Percentiles rank a stretch among this genome's conserved stretches.
These are phyloP conservation scores for Mixornis gularis DNA, from an alignment of 2,113 vertebrate species.

Conservation along the genomic window DNA sequence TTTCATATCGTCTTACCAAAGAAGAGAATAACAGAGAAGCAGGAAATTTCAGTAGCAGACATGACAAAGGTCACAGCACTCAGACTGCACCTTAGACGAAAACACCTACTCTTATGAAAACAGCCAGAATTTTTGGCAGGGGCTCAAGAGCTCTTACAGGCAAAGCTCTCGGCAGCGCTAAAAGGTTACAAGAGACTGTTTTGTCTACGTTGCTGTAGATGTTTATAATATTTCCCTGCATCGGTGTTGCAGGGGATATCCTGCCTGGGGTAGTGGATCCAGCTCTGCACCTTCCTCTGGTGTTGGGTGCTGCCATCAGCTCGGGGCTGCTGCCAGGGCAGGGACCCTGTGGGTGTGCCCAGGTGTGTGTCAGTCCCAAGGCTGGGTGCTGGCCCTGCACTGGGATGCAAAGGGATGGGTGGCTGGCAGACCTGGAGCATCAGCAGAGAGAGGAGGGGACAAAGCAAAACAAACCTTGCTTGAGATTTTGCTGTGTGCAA, in stretches of 20 bases:
- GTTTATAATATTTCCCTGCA: slow-evolving; percentile 57
- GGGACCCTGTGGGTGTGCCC: neutral
- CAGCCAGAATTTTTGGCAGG: slow-evolving; percentile 62
- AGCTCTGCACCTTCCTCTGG: neutral
- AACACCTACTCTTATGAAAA: slow-evolving; percentile 67
- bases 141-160: slow-evolving; percentile 55
- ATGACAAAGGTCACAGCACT: slow-evolving; percentile 64
- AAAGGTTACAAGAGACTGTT: slow-evolving; percentile 71
- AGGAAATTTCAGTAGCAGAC: slow-evolving; percentile 80
- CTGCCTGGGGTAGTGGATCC: neutral
- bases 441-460: neutral
- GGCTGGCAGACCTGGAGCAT: neutral
- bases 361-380: neutral
- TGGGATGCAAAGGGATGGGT: neutral
- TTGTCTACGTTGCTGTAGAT: slow-evolving; percentile 66
- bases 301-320: rapidly evolving
- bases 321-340: rapidly evolving
- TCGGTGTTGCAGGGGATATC: slow-evolving; percentile 16
- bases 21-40: slow-evolving; percentile 76
- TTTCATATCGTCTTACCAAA: slow-evolving; percentile 76
- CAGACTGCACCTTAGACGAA: slow-evolving; percentile 72
- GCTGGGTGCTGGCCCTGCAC: neutral
- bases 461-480: neutral
- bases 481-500: neutral
- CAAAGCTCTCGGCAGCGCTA: slow-evolving; percentile 53